Conservation (phyloP, 2,888 invertebrate genomes). For the Drosophila maculinotata region DNA sequence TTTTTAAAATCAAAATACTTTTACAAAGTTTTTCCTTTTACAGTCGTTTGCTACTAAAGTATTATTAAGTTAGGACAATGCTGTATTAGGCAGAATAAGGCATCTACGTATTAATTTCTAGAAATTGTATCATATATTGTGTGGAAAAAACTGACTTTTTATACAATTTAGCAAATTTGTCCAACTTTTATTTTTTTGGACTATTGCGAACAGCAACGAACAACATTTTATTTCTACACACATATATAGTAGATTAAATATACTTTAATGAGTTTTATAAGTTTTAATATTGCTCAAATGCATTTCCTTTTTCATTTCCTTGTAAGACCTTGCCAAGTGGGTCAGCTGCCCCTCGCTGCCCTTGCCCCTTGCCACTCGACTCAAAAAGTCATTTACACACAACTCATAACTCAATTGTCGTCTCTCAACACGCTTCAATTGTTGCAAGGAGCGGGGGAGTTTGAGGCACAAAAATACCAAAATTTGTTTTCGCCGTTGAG, state of each 20-base stretch:
- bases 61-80: too few relatives aligned
- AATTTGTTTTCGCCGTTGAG: constrained; percentile 35
- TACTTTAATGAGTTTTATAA: neutral
- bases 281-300: constrained; percentile 28
- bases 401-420: constrained; percentile 61
- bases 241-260: neutral
- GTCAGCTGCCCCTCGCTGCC: constrained; percentile 20
- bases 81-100: too few relatives aligned
- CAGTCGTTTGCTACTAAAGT: too few relatives aligned
- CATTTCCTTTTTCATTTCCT: constrained; percentile 9
- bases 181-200: too few relatives aligned
- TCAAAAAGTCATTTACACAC: constrained; percentile 44
- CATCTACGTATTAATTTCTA: too few relatives aligned
- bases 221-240: too few relatives aligned
- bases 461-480: neutral
- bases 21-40: too few relatives aligned
- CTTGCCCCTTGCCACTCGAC: constrained; percentile 2
- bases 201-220: too few relatives aligned
- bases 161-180: too few relatives aligned
- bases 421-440: constrained; percentile 67
- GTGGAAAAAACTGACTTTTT: too few relatives aligned
- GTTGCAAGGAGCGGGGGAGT: constrained; percentile 7
- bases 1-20: too few relatives aligned
- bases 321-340: constrained; percentile 24
- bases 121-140: too few relatives aligned